These are phyloP conservation scores for Hyla sarda DNA, from an alignment of 2,113 vertebrate genomes.

Conservation along the genomic window DNA sequence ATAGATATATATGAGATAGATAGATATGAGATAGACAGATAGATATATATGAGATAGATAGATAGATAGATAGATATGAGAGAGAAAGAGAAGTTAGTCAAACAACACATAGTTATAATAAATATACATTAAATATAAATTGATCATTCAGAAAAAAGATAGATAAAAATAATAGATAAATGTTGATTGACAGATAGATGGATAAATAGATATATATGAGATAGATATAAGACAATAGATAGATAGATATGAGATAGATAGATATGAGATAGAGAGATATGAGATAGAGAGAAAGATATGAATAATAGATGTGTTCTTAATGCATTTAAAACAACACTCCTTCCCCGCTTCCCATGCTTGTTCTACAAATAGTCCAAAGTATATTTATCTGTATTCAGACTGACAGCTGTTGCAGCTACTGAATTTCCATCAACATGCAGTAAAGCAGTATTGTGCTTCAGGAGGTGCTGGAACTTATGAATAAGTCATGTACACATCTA, in stretches of 20 bases:
- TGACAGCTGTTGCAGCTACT: slow-evolving; percentile 1
- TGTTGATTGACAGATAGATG: too few relatives aligned
- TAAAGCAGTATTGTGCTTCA: background rate
- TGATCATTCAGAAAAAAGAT: too few relatives aligned
- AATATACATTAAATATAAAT: too few relatives aligned
- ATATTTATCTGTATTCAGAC: background rate
- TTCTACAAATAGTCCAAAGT: slow-evolving; percentile 2
- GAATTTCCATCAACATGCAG: slow-evolving; percentile 7
- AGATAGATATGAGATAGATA: background rate
- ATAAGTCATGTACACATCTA: slow-evolving; percentile 20
- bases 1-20: background rate
- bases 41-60: background rate
- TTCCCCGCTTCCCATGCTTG: background rate
- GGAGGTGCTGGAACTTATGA: background rate
- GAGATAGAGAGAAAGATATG: background rate
- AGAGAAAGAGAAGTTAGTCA: background rate
- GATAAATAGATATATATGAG: too few relatives aligned
- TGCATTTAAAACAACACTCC: background rate
- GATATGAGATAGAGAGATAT: background rate
- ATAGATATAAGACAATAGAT: background rate
- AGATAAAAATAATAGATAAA: too few relatives aligned
- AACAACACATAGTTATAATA: background rate
- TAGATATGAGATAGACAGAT: background rate
- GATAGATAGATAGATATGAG: background rate
- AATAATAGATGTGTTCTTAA: background rate